Base-by-base conservation (phyloP, 2,797 vertebrate species). In the Anas bernieri region DNA sequence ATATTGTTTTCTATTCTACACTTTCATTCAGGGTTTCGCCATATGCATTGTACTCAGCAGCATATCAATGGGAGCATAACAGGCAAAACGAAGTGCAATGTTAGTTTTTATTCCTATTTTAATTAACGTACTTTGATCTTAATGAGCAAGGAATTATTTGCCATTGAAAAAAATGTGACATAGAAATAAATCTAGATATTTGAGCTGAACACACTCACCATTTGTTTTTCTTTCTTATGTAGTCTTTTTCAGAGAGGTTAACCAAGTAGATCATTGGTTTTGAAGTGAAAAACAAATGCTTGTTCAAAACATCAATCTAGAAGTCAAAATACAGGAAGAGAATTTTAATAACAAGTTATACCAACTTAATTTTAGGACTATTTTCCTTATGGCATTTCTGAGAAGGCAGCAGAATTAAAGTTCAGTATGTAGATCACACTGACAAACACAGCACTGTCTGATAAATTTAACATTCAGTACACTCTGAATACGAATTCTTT, bases 261-360 rank as follows among this genome's bases (percentile, higher is more conserved):
- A 99, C 98, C 98, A 99, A 98, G 96, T 99, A 99, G 95, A 99
- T 99, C 99, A 99, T 99, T 33, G 99, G 99, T 98, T 99, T 99
- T 91, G 99, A 99, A 64, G 99, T 99, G 97, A 99, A 98, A 95
- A 99, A 98, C 97, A 99, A 98, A 97, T 99, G 98, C 97, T 99
- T 99, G 98, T 99, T 99, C 97, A 99, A 97, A 61, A 99, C 99
- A 75, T 99, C 99, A 88, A 99, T 99, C 99, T 99, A 94, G 91
- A 96, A 93, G 39, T 69, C 61, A 88, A 88, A 88, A 83, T 10
- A 94, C 0, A 95, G 41, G 69, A 82, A 46, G 5, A 94, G 16
- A 96, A 92, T 64, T 90, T 95, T 55, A 84, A 95, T 93, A 94
- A 67, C 30, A 73, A 54, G 67, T 83, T 61, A 17, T 11, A 95